A percentile compares a stretch with the other conserved stretches of the same genome.
Conservation (phyloP, 2,113 vertebrate species). For the Gopherus evgoodei region DNA sequence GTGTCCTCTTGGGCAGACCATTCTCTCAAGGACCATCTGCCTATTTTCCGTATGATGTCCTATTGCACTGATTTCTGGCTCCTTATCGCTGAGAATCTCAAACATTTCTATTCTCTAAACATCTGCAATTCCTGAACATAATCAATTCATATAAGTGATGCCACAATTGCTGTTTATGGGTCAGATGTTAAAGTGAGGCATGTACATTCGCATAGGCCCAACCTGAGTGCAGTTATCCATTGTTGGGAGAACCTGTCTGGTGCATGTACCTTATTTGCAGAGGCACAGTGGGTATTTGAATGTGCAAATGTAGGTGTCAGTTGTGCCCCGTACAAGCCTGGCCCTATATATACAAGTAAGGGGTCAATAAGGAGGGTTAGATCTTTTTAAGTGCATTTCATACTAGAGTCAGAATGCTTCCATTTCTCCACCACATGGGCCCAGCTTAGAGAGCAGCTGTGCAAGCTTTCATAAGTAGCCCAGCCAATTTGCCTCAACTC, state of each 20-base stretch:
- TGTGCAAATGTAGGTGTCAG: not conserved
- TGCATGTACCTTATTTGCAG: not conserved
- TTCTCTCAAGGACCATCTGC: not conserved
- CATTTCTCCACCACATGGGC: fast-evolving
- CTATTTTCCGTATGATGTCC: not conserved
- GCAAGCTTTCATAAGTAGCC: not conserved
- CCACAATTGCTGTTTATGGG: not conserved
- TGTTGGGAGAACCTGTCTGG: not conserved
- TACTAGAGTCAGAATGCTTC: fast-evolving
- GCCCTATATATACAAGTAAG: not conserved
- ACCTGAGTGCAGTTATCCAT: fast-evolving
- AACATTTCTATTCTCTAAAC: not conserved
- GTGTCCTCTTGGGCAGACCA: not conserved
- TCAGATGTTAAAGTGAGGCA: not conserved
- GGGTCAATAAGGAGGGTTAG: not conserved
- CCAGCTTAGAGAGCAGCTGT: not conserved
- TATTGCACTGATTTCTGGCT: not conserved
- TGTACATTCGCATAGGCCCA: not conserved
- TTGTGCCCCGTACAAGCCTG: not conserved
- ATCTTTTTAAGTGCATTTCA: not conserved
- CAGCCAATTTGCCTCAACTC: not conserved
- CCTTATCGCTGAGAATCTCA: constrained; percentile 1
- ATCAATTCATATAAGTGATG: fast-evolving
- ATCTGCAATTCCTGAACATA: not conserved
- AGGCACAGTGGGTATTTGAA: not conserved